Percentiles rank a stretch among this genome's conserved stretches.
These are phyloP conservation scores for Dynastes maya DNA, from an alignment of 2,888 invertebrate species.

Conservation along the genomic window DNA sequence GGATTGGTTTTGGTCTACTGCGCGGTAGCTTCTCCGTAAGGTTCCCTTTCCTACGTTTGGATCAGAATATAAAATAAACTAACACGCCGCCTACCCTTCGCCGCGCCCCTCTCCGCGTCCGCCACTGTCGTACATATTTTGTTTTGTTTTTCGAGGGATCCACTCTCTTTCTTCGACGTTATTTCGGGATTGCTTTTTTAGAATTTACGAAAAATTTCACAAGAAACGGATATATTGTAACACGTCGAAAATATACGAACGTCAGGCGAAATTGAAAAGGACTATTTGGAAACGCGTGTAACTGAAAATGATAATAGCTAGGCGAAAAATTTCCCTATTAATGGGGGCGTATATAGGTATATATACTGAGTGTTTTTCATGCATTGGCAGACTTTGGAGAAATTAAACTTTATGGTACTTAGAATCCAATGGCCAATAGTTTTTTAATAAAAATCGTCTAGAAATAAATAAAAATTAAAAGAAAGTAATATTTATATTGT, in stretches of 20 bases:
- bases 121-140: slow-evolving; percentile 64
- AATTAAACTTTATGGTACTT: too few relatives aligned
- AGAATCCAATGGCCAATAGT: too few relatives aligned
- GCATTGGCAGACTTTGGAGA: too few relatives aligned
- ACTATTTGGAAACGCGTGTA: background rate
- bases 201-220: slow-evolving; percentile 59
- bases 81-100: slow-evolving; percentile 60
- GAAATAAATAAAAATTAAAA: too few relatives aligned
- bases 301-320: too few relatives aligned
- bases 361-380: too few relatives aligned
- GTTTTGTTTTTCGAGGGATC: slow-evolving; percentile 67
- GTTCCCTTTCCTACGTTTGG: slow-evolving; percentile 68
- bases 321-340: too few relatives aligned
- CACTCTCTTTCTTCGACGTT: slow-evolving; percentile 66
- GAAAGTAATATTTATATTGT: too few relatives aligned
- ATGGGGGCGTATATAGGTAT: too few relatives aligned
- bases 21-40: slow-evolving; percentile 62
- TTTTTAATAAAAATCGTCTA: too few relatives aligned
- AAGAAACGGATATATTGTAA: slow-evolving; percentile 11
- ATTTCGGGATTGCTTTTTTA: slow-evolving; percentile 64
- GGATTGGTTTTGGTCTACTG: slow-evolving; percentile 57
- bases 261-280: background rate
- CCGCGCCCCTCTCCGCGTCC: slow-evolving; percentile 38
- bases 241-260: slow-evolving; percentile 1
- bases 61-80: slow-evolving; percentile 71